Percentiles rank a stretch among this genome's conserved stretches.
Evolutionary conservation across 2,797 vertebrate genomes (phyloP).

Genomic region (Mormyrus proboscirostris): DNA sequence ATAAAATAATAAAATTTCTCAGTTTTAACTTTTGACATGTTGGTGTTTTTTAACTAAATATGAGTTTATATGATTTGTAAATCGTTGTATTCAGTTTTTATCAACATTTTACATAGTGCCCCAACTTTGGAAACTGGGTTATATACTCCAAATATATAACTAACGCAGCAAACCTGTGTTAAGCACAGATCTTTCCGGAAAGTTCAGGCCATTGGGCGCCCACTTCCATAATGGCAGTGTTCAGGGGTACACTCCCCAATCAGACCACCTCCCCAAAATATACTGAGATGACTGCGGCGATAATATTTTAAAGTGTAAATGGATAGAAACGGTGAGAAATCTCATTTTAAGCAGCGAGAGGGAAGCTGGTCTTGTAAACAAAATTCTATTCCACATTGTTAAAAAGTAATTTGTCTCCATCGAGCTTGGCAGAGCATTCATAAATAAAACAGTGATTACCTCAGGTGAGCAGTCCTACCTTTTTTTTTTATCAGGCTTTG

Average conservation of each 20-base stretch:
- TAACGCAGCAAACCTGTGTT: neutral
- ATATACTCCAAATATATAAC: constrained; percentile 23
- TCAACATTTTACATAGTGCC: neutral
- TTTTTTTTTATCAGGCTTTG: constrained; percentile 29
- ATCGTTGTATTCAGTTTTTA: neutral
- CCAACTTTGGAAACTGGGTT: neutral
- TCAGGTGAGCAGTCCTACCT: constrained; percentile 49
- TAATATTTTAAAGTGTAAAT: constrained; percentile 64
- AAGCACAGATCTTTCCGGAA: neutral
- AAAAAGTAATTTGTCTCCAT: constrained; percentile 75
- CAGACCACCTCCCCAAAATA: constrained; percentile 41
- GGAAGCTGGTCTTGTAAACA: constrained; percentile 65
- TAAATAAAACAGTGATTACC: constrained; percentile 66
- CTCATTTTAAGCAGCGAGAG: constrained; percentile 63
- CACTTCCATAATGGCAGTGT: neutral
- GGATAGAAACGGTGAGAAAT: constrained; percentile 59
- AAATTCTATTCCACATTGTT: constrained; percentile 75
- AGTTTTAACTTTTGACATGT: neutral
- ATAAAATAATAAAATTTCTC: neutral
- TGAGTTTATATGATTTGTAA: neutral
- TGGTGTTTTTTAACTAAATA: neutral
- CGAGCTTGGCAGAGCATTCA: constrained; percentile 59
- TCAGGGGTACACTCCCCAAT: constrained; percentile 56
- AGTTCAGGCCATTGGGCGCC: neutral
- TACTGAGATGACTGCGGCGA: constrained; percentile 65